Percentiles rank a stretch among this genome's conserved stretches.
phyloP scores from a whole-genome alignment of 2,888 invertebrate species.

The Drosophila meridiana region DNA sequence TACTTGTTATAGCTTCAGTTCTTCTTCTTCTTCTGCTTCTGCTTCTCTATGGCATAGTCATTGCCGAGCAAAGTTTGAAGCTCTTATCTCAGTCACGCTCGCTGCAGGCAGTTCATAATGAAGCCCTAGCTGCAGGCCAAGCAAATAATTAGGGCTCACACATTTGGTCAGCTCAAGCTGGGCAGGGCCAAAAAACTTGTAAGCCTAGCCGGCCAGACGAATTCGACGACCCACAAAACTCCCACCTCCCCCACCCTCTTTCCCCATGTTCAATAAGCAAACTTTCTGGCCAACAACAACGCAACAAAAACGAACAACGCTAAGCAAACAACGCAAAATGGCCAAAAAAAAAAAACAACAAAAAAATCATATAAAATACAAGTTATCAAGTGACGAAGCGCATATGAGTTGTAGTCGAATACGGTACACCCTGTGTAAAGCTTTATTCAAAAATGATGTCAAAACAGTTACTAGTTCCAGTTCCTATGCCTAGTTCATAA shows the following conservation, averaged over 20 bases:
- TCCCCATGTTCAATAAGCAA: slow-evolving; percentile 39
- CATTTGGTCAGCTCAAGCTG: slow-evolving; percentile 49
- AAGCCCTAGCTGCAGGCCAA: slow-evolving; percentile 40
- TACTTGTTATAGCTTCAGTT: slow-evolving; percentile 20
- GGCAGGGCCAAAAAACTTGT: slow-evolving; percentile 5
- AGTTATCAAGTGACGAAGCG: background rate
- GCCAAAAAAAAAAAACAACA: background rate
- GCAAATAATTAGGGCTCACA: slow-evolving; percentile 57
- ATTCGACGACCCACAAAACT: background rate
- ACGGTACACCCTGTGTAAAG: background rate
- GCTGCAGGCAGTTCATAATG: slow-evolving; percentile 58
- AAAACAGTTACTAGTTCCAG: background rate
- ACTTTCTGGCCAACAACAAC: slow-evolving; percentile 23
- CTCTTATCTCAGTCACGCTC: slow-evolving; percentile 74
- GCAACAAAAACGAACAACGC: slow-evolving; percentile 1
- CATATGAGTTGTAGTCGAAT: background rate
- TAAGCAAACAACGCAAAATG: slow-evolving; percentile 9
- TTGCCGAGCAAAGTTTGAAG: slow-evolving; percentile 46
- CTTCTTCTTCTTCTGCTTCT: background rate
- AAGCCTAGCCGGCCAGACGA: slow-evolving; percentile 11
- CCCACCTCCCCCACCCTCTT: background rate
- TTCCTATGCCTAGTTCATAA: no score
- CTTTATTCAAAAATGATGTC: background rate
- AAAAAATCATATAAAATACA: background rate
- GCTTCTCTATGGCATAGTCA: slow-evolving; percentile 9